phyloP scores from a whole-genome alignment of 64 coral and sea anemone species.

The Montipora cactus region DNA sequence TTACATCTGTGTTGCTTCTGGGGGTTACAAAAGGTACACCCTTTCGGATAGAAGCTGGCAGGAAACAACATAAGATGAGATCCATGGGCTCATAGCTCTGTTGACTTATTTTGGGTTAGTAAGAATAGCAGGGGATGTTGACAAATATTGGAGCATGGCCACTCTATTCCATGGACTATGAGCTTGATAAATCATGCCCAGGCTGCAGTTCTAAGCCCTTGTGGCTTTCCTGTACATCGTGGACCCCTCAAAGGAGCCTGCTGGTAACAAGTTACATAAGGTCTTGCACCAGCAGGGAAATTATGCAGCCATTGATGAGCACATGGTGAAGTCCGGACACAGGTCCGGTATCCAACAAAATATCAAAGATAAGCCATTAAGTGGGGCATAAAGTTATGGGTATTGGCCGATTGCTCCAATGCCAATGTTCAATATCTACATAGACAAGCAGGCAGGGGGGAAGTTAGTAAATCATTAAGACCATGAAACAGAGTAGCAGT shows the following conservation, averaged over 20 bases:
- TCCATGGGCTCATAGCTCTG: slow-evolving; percentile 60
- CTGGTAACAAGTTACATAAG: too few species aligned
- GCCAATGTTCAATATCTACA: too few species aligned
- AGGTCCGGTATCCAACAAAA: background rate
- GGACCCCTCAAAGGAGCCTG: too few species aligned
- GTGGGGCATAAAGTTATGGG: slow-evolving; percentile 32
- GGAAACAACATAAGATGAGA: slow-evolving; percentile 49
- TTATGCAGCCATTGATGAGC: slow-evolving; percentile 7
- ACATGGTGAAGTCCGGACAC: too few species aligned
- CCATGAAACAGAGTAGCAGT: too few species aligned
- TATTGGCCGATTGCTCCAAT: too few species aligned
- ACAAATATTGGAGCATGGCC: slow-evolving; percentile 36
- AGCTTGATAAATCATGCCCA: background rate
- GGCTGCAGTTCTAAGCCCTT: too few species aligned
- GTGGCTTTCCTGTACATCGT: too few species aligned
- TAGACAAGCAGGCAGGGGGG: too few species aligned
- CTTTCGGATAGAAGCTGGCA: slow-evolving; percentile 46
- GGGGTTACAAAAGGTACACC: slow-evolving; percentile 38
- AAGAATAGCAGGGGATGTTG: slow-evolving; percentile 14
- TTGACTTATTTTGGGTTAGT: slow-evolving; percentile 78
- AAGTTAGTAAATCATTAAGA: too few species aligned
- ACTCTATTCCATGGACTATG: slow-evolving; percentile 50
- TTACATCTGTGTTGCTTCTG: too few species aligned
- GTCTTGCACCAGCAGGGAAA: background rate
- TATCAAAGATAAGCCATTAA: slow-evolving; percentile 59